Percentiles rank a stretch among this genome's conserved stretches.
These are phyloP conservation scores for Eidolon helvum DNA, from an alignment of 2,113 vertebrate species.

Conservation along the genomic window DNA sequence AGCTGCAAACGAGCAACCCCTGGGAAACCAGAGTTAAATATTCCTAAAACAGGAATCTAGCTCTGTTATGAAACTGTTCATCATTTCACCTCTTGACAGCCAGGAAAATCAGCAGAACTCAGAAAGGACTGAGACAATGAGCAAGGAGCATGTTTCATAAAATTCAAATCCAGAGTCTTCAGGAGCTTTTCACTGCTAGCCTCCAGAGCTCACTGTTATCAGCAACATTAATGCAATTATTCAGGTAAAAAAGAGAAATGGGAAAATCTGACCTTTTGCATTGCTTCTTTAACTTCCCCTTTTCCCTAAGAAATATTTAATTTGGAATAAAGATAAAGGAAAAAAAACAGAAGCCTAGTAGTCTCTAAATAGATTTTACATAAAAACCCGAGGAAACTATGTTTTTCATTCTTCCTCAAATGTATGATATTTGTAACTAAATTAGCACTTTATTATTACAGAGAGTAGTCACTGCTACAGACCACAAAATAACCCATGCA, in stretches of 20 bases:
- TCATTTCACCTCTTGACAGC: constrained; percentile 68
- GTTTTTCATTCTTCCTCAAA: constrained; percentile 58
- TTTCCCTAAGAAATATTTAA: constrained; percentile 30
- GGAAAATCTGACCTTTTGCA: neutral
- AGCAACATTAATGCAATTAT: constrained; percentile 26
- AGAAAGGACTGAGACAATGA: constrained; percentile 49
- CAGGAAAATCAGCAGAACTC: constrained; percentile 65
- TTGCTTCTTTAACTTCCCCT: neutral
- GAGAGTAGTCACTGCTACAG: neutral
- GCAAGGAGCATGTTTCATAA: constrained; percentile 66
- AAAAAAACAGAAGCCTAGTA: neutral
- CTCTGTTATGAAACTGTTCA: constrained; percentile 77
- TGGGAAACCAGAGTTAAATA: constrained; percentile 67
- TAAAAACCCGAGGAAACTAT: neutral
- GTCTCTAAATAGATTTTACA: constrained; percentile 9
- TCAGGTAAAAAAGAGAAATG: neutral
- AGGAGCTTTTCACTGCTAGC: neutral
- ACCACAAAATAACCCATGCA: neutral
- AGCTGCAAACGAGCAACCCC: constrained; percentile 59
- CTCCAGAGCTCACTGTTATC: constrained; percentile 23
- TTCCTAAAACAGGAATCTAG: constrained; percentile 75
- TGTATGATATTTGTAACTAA: constrained; percentile 48
- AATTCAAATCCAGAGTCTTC: constrained; percentile 60
- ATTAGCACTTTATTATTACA: constrained; percentile 32
- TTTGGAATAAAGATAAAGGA: constrained; percentile 26